Evolutionary conservation across 53 echinoderm and acorn worm species (phyloP), one percentile per base, ranked within the genome.

Genomic region (Paracentrotus lividus): DNA sequence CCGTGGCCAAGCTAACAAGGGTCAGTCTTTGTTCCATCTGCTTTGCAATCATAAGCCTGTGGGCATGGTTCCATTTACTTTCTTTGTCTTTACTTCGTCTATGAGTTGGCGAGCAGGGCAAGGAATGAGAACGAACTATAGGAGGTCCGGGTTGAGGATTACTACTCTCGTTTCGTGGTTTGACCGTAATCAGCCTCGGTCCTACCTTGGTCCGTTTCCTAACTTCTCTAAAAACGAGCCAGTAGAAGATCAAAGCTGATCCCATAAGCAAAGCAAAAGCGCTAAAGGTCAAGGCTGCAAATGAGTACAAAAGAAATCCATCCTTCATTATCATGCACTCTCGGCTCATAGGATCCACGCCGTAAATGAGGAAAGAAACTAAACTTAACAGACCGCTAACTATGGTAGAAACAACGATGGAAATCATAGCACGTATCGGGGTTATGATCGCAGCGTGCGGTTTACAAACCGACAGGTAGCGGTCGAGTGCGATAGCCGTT

Each of bases 401-500:
- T 4, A 94, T 29, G 20, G 93, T 85, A 6, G 78, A 85, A n/a
- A 84, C 78, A 0, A 60, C 38, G 43, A 94, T 84, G 1, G 95
- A 59, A 32, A 93, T 53, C 38, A 76, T 56, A 7, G 95, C 88
- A 29, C 95, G 94, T 56, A 65, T 65, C 38, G 93, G 94, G 47
- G 94, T 94, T 53, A 95, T 96, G 69, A 94, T 94, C 23, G 85
- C 94, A 15, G 93, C 93, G 76, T 96, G 96, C 12, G 96, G 96
- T 3, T 93, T 92, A 75, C 96, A 96, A 33, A 96, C 94, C 9
- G 95, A 91, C 20, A 96, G 52, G 49, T 96, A 96, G 59, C 96
- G 94, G 72, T 96, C 96, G 7, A 95, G 93, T 1, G 96, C 96
- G 44, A 96, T 95, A 9, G 96, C 95, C 21, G 96, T 96, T 38